Evolutionary conservation across 2,888 invertebrate genomes (phyloP).

Genomic region (Leucozona laternaria): DNA sequence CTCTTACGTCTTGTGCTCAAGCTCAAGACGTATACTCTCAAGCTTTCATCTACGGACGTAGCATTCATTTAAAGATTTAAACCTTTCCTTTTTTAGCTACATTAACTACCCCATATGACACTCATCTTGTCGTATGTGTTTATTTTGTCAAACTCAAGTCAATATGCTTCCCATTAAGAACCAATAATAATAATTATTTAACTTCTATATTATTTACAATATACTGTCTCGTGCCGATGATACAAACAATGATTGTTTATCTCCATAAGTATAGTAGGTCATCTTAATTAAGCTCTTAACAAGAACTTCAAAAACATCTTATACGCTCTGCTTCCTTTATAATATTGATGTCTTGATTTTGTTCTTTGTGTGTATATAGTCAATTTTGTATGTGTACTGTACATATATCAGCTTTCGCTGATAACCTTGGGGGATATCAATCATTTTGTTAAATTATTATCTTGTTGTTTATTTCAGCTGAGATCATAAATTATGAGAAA

Average conservation of each 20-base stretch:
- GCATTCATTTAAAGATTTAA: too few relatives aligned
- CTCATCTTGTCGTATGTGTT: neutral
- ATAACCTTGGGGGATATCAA: constrained; percentile 13
- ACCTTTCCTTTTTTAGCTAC: too few relatives aligned
- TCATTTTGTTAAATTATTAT: constrained; percentile 18
- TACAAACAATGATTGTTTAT: neutral
- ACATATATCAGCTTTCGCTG: neutral
- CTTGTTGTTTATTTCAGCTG: constrained; percentile 5
- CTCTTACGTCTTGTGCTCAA: too few relatives aligned
- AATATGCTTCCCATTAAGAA: constrained; percentile 12
- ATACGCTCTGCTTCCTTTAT: neutral
- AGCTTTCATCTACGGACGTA: too few relatives aligned
- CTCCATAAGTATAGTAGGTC: constrained; percentile 8
- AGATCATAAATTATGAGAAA: constrained; percentile 20
- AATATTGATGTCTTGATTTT: constrained; percentile 14
- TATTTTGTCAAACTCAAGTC: constrained; percentile 5
- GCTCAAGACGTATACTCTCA: too few relatives aligned
- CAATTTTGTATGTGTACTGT: neutral
- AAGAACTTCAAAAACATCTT: constrained; percentile 11
- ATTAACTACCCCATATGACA: neutral
- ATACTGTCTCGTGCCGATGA: neutral
- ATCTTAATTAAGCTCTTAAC: constrained; percentile 19
- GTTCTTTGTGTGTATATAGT: neutral
- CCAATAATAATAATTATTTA: constrained; percentile 1
- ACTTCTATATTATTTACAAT: neutral